These are phyloP conservation scores for Ctenomys sociabilis DNA, from an alignment of 2,113 vertebrate species.

Conservation along the genomic window DNA sequence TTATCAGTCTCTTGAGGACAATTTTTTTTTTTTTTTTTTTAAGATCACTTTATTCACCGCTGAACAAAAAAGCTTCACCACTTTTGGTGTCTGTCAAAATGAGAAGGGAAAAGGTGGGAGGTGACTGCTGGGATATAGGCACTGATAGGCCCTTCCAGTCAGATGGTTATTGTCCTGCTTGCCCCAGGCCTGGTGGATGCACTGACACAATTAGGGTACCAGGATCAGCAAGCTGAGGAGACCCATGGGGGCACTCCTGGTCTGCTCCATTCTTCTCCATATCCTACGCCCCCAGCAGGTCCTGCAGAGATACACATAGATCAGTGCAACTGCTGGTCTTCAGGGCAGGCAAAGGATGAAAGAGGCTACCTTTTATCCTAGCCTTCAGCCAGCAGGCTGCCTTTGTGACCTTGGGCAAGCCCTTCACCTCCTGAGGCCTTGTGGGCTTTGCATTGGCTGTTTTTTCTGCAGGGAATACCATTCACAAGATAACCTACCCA, in stretches of 20 bases:
- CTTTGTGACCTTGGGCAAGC: background rate
- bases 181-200: background rate
- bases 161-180: background rate
- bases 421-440: background rate
- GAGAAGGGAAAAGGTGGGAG: background rate
- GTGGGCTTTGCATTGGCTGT: background rate
- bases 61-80: background rate
- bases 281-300: background rate
- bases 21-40: slow-evolving; percentile 21
- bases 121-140: background rate
- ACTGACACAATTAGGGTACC: background rate
- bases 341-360: background rate
- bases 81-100: background rate
- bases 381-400: background rate
- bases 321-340: accelerated
- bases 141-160: background rate
- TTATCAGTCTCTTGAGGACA: slow-evolving; percentile 12
- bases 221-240: background rate
- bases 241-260: background rate
- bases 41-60: slow-evolving; percentile 30
- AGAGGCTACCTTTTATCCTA: no score
- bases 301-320: background rate
- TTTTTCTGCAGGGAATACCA: background rate
- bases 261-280: background rate
- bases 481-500: background rate